Base-by-base conservation (phyloP, 2,888 invertebrate species). In the Nymphalis urticae region DNA sequence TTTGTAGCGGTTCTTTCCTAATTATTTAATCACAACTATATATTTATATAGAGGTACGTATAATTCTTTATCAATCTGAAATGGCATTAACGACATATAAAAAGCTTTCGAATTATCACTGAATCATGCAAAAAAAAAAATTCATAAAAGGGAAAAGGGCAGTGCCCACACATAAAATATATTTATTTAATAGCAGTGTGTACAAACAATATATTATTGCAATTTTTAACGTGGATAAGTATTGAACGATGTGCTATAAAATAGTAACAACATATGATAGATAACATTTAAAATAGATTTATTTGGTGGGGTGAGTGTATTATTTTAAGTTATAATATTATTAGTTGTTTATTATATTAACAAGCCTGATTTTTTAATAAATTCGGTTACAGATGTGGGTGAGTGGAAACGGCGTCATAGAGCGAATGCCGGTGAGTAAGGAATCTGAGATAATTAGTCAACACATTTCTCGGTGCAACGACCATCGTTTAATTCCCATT, bases 391-490 rank as follows among this genome's bases (percentile, higher is more conserved):
- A 97, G 97, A 94, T 96, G 78, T 97, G 97, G 97, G 93, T 96
- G 82, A 95, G 95, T 72, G 94, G 94, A 77, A 94, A 94, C 85
- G 94, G 94, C 60, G 93, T 94, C 48, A 73, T 69, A 90, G 96
- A 96, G 80, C 94, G 94, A 82, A 97, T 96, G 96, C 97, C 97
- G 93, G 97, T 97, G 93, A 96, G 96, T 95, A 86, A 32, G 9
- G 42, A 21, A 17, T 0, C 10, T 2, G 10, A 1, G 6, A 9
- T 27, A 10, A 66, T 53, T 36, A 51, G 60, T 51, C 48, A 56
- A 17, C 62, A 17, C 66, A 32, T 19, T n/a, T 17, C 6, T 24
- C 6, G 5, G 6, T 54, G 21, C 24, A 21, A 17, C 19, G 65
- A 17, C 58, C 50, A 36, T 27, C n/a, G 42, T 71, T 42, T 60